Conservation (phyloP, 2,888 invertebrate species). For the Oscheius sp. region DNA sequence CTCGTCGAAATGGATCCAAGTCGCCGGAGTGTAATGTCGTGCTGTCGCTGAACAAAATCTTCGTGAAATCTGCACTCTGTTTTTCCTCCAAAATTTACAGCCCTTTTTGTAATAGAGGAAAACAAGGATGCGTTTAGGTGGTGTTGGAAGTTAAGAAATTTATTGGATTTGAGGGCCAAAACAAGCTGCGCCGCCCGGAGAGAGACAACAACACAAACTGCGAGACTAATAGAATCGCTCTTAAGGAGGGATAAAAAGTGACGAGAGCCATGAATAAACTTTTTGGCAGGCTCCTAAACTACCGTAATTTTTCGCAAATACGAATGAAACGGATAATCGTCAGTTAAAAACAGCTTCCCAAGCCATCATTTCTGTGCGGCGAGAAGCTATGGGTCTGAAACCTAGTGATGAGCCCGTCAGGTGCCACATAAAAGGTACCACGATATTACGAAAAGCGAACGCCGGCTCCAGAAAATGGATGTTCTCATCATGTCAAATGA, state of each 20-base stretch:
- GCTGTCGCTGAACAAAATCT: constrained; percentile 22
- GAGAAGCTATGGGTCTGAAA: constrained; percentile 9
- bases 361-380: constrained; percentile 15
- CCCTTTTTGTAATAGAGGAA: too few species aligned
- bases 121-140: too few species aligned
- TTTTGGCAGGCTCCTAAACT: neutral
- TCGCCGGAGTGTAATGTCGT: constrained; percentile 32
- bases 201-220: neutral
- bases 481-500: too few species aligned
- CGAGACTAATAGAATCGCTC: neutral
- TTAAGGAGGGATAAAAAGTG: neutral
- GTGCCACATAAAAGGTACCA: constrained; percentile 3
- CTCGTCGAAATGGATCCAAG: constrained; percentile 35
- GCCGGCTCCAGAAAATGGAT: too few species aligned
- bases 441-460: too few species aligned
- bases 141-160: too few species aligned
- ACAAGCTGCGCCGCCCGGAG: too few species aligned
- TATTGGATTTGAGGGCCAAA: too few species aligned
- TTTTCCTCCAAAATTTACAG: too few species aligned
- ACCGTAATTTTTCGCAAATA: too few species aligned
- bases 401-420: neutral
- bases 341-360: constrained; percentile 14
- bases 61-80: too few species aligned
- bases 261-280: neutral
- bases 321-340: neutral